Conservation (phyloP, 2,888 invertebrate genomes). For the Microplitis deprimator region DNA sequence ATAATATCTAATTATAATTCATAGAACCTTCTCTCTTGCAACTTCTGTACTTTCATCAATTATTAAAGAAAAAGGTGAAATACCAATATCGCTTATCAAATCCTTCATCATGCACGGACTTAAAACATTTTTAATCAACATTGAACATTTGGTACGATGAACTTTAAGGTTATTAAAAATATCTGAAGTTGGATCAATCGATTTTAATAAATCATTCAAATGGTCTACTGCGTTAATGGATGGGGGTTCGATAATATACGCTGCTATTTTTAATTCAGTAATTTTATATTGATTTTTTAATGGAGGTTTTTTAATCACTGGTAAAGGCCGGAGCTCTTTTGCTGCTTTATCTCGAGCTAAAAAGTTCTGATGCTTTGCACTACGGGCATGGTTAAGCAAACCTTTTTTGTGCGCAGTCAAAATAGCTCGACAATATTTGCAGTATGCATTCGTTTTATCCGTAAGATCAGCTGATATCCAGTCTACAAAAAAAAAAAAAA, state of each 20-base stretch:
- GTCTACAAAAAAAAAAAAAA: constrained; percentile 27
- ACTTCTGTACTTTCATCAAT: constrained; percentile 58
- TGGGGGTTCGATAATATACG: constrained; percentile 54
- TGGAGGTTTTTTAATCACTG: constrained; percentile 32
- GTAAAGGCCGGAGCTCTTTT: constrained; percentile 36
- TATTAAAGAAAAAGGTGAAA: constrained; percentile 57
- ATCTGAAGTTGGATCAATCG: constrained; percentile 50
- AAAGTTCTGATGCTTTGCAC: constrained; percentile 54
- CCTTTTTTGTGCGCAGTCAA: constrained; percentile 57
- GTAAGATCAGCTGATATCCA: constrained; percentile 49
- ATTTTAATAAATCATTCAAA: constrained; percentile 46
- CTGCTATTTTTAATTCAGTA: constrained; percentile 53
- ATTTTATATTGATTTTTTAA: constrained; percentile 43
- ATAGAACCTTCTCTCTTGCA: constrained; percentile 44
- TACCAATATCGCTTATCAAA: constrained; percentile 56
- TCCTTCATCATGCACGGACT: constrained; percentile 55
- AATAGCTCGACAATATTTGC: constrained; percentile 47
- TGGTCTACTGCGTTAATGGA: constrained; percentile 50
- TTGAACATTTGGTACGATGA: constrained; percentile 56
- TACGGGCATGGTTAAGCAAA: constrained; percentile 52
- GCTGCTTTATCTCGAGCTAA: constrained; percentile 42
- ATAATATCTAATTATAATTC: constrained; percentile 48
- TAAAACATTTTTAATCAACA: constrained; percentile 60
- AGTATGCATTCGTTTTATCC: constrained; percentile 39
- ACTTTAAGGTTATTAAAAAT: constrained; percentile 53